A percentile compares a stretch with the other conserved stretches of the same genome.
Conservation (phyloP, 2,797 vertebrate genomes). For the Chiloscyllium punctatum region DNA sequence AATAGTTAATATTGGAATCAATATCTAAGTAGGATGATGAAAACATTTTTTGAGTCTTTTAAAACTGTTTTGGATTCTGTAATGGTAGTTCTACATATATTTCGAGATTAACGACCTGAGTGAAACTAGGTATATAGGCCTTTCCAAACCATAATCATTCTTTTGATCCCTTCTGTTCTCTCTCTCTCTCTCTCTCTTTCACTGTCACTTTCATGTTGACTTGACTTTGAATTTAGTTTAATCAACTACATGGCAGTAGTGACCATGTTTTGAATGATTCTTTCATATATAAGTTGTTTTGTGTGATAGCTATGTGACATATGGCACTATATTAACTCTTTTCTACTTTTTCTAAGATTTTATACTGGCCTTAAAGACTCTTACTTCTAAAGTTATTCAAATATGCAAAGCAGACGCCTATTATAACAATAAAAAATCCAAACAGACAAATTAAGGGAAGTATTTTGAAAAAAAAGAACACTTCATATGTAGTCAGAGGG, state of each 20-base stretch:
- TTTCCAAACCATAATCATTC: background rate
- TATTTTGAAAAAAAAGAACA: background rate
- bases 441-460: background rate
- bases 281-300: background rate
- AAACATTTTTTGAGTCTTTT: background rate
- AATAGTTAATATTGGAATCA: background rate
- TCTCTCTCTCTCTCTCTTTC: background rate
- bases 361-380: background rate
- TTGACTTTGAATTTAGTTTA: background rate
- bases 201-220: background rate
- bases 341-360: background rate
- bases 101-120: background rate
- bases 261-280: background rate
- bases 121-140: background rate
- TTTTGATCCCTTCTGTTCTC: background rate
- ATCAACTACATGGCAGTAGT: background rate
- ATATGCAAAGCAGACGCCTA: background rate
- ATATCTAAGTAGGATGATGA: background rate
- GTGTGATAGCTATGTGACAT: background rate
- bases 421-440: background rate
- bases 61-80: background rate
- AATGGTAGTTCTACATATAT: background rate
- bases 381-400: background rate
- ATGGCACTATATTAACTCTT: background rate
- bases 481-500: background rate